A percentile compares a stretch with the other conserved stretches of the same genome.
phyloP scores from a whole-genome alignment of 2,113 vertebrate species.

The Solenodon paradoxus region DNA sequence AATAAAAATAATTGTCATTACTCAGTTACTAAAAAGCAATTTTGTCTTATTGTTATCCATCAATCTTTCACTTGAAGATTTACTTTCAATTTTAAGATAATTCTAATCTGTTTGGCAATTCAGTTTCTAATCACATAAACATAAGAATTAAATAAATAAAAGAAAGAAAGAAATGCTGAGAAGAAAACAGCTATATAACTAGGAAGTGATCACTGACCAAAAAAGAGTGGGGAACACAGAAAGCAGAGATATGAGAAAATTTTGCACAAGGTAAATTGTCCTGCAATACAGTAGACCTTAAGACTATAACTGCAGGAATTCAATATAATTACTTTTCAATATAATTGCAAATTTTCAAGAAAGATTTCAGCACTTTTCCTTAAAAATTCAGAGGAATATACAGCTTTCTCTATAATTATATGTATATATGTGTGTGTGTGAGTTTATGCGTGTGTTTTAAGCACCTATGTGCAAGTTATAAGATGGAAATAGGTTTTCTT shows the following conservation, averaged over 20 bases:
- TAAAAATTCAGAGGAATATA: background rate
- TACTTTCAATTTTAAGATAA: background rate
- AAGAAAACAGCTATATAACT: background rate
- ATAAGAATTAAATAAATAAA: background rate
- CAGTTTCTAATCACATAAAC: background rate
- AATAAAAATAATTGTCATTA: background rate
- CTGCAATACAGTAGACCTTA: background rate
- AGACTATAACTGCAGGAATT: background rate
- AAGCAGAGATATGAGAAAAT: background rate
- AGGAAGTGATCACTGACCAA: background rate
- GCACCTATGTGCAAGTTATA: background rate
- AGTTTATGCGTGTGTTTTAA: too few species aligned
- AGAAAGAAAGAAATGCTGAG: background rate
- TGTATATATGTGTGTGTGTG: background rate
- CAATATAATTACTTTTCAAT: background rate
- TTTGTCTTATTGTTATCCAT: background rate
- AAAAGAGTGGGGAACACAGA: background rate
- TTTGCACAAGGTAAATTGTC: background rate
- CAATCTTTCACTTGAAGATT: background rate
- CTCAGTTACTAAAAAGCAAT: background rate
- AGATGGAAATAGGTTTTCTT: background rate
- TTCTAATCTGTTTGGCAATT: background rate
- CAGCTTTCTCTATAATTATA: background rate
- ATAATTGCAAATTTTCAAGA: background rate
- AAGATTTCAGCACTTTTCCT: background rate